Evolutionary conservation across 1,140 invertebrate genomes (phyloP).

Genomic region (Tetraneura akinire): DNA sequence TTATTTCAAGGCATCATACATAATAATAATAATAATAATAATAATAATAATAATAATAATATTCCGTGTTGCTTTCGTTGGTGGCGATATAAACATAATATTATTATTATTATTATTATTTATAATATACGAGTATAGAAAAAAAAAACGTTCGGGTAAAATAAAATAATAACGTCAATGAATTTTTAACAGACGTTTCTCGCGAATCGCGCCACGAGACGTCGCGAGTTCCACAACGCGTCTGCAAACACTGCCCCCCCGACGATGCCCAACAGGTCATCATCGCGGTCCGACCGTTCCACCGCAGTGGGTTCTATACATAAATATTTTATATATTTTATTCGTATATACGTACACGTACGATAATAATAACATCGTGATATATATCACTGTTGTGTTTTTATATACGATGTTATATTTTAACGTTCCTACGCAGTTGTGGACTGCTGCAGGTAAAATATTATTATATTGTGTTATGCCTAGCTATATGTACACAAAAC

Average conservation of each 20-base stretch:
- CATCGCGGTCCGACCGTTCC: not conserved
- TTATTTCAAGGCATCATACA: conserved; percentile 35
- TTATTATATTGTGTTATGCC: too few relatives aligned
- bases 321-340: too few relatives aligned
- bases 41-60: too few relatives aligned
- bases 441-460: too few relatives aligned
- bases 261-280: not conserved
- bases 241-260: not conserved
- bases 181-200: conserved; percentile 33
- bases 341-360: not conserved
- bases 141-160: not conserved
- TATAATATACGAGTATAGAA: not conserved
- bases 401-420: not conserved
- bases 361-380: not conserved
- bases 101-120: too few relatives aligned
- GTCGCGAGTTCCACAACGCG: conserved; percentile 10
- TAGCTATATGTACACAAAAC: not conserved
- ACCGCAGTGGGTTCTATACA: not conserved
- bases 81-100: conserved; percentile 12
- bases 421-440: not conserved
- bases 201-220: conserved; percentile 47
- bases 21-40: too few relatives aligned
- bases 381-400: too few relatives aligned
- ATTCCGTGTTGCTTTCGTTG: not conserved
- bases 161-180: conserved; percentile 43